A percentile compares a stretch with the other conserved stretches of the same genome.
These are phyloP conservation scores for Limulus polyphemus DNA, from an alignment of 2,888 invertebrate genomes.

Conservation along the genomic window DNA sequence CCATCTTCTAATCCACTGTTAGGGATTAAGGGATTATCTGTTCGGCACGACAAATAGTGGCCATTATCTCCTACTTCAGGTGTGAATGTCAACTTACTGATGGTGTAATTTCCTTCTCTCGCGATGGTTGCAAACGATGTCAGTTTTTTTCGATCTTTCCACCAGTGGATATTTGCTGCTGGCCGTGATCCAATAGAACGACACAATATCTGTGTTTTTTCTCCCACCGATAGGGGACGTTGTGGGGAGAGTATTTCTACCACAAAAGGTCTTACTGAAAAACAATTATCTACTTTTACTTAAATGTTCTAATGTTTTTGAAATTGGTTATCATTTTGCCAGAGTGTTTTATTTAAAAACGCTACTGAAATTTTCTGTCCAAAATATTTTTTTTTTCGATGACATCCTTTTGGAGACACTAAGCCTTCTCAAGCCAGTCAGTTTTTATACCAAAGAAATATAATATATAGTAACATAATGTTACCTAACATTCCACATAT, in stretches of 20 bases:
- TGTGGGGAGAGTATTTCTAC: slow-evolving; percentile 23
- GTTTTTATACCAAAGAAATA: too few species aligned
- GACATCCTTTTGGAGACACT: too few species aligned
- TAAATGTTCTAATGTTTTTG: too few species aligned
- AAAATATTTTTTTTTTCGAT: too few species aligned
- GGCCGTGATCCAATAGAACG: slow-evolving; percentile 26
- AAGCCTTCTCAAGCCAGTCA: too few species aligned
- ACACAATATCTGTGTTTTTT: slow-evolving; percentile 23
- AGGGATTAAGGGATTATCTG: slow-evolving; percentile 28
- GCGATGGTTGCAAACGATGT: slow-evolving; percentile 22
- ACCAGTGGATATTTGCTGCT: slow-evolving; percentile 26
- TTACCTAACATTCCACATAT: too few species aligned
- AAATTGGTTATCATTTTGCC: too few species aligned
- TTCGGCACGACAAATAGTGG: slow-evolving; percentile 28
- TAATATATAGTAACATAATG: too few species aligned
- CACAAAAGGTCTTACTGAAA: slow-evolving; percentile 23
- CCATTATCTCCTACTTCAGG: slow-evolving; percentile 29
- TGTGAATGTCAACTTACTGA: slow-evolving; percentile 25
- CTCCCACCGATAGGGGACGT: slow-evolving; percentile 24
- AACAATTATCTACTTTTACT: slow-evolving; percentile 27
- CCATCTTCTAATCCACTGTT: slow-evolving; percentile 29
- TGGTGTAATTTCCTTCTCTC: slow-evolving; percentile 28
- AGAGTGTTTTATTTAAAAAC: too few species aligned
- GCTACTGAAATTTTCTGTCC: too few species aligned
- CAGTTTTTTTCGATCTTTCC: slow-evolving; percentile 34